These are phyloP conservation scores for Bimastos eiseni DNA, from an alignment of 2,888 invertebrate species.

Conservation along the genomic window DNA sequence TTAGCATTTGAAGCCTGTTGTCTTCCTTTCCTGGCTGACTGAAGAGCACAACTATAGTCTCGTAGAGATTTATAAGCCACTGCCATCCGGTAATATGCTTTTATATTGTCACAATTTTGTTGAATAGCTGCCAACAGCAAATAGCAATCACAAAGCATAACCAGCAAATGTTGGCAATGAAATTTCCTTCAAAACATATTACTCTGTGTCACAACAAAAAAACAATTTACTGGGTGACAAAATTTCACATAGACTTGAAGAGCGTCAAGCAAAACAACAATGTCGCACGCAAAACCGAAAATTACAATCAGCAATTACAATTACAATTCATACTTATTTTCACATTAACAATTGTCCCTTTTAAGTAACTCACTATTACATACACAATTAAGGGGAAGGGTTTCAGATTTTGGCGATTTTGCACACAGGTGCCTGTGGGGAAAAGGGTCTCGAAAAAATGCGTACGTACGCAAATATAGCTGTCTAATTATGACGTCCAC, in stretches of 20 bases:
- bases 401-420: too few relatives aligned
- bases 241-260: neutral
- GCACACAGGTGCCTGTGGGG: too few relatives aligned
- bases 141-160: neutral
- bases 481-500: too few relatives aligned
- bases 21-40: neutral
- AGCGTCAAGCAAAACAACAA: neutral
- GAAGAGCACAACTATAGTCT: slow-evolving; percentile 34
- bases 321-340: too few relatives aligned
- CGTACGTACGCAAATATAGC: too few relatives aligned
- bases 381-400: too few relatives aligned
- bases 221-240: neutral
- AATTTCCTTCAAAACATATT: neutral
- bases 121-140: slow-evolving; percentile 47
- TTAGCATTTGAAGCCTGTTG: neutral
- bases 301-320: too few relatives aligned
- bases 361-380: too few relatives aligned
- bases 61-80: slow-evolving; percentile 50
- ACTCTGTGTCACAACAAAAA: neutral
- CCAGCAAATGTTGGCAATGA: neutral
- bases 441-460: too few relatives aligned
- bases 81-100: slow-evolving; percentile 54
- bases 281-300: neutral
- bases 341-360: too few relatives aligned
- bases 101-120: slow-evolving; percentile 50